Evolutionary conservation across 2,113 vertebrate genomes (phyloP).

Genomic region (Pituophis catenifer): DNA sequence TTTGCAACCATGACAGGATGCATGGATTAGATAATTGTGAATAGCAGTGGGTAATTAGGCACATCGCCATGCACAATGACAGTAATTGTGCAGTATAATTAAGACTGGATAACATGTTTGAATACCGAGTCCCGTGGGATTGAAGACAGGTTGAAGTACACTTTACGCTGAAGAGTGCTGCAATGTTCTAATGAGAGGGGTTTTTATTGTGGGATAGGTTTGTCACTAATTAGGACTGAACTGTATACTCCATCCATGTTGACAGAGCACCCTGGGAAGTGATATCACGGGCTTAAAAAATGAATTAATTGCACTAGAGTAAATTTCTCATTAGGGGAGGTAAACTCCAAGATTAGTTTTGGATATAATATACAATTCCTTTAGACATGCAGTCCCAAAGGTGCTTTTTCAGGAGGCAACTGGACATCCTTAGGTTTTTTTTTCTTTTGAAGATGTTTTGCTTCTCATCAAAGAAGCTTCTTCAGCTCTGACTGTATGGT

Average conservation of each 20-base stretch:
- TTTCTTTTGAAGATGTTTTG: too few relatives aligned
- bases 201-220: background rate
- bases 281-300: background rate
- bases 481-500: too few relatives aligned
- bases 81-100: conserved; percentile 20
- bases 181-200: conserved; percentile 19
- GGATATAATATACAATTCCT: background rate
- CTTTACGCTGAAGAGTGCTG: background rate
- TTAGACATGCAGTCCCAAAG: background rate
- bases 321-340: background rate
- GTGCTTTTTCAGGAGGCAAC: too few relatives aligned
- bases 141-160: conserved; percentile 8
- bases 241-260: too few relatives aligned
- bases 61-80: conserved; percentile 14
- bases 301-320: background rate
- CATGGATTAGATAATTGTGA: conserved; percentile 22
- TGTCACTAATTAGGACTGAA: conserved; percentile 9
- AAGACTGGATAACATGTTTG: conserved; percentile 29
- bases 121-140: conserved; percentile 22
- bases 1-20: conserved; percentile 12
- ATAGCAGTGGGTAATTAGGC: conserved; percentile 27
- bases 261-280: background rate
- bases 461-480: too few relatives aligned
- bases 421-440: too few relatives aligned
- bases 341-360: background rate